Percentiles rank a stretch among this genome's conserved stretches.
Evolutionary conservation across 2,888 invertebrate species (phyloP).

Genomic region (Epinotia nisella): DNA sequence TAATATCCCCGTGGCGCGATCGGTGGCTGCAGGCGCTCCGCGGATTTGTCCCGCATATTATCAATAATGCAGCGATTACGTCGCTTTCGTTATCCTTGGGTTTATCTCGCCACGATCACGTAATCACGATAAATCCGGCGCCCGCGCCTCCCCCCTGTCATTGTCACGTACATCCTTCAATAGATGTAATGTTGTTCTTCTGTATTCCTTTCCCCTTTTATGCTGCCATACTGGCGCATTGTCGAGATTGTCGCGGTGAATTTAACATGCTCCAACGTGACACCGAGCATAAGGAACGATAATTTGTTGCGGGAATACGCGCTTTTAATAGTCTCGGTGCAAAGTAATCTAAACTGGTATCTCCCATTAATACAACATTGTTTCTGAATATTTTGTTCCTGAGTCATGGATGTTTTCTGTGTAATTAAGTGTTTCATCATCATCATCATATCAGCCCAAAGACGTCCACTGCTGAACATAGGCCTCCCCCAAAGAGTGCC

Average conservation of each 20-base stretch:
- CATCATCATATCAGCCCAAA: no score
- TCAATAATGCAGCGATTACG: conserved; percentile 55
- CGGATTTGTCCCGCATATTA: conserved; percentile 47
- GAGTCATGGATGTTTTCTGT: no score
- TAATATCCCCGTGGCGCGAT: conserved; percentile 36
- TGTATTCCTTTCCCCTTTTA: conserved; percentile 58
- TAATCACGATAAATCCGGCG: conserved; percentile 60
- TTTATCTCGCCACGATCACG: conserved; percentile 58
- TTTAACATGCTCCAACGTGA: conserved; percentile 32
- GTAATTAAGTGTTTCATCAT: no score
- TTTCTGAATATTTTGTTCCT: no score
- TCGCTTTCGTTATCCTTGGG: conserved; percentile 47
- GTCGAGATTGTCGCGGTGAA: conserved; percentile 43
- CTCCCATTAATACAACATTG: conserved; percentile 4
- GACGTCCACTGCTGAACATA: no score
- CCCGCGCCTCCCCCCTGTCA: conserved; percentile 47
- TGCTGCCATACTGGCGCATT: conserved; percentile 51
- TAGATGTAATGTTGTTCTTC: conserved; percentile 66
- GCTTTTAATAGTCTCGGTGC: not conserved
- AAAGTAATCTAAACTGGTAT: not conserved
- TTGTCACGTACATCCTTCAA: conserved; percentile 61
- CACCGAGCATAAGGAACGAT: conserved; percentile 32
- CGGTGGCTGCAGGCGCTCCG: conserved; percentile 28
- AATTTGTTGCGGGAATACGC: conserved; percentile 20
- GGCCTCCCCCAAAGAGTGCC: no score